phyloP scores from a whole-genome alignment of 2,888 invertebrate species.

The Seira musarum region DNA sequence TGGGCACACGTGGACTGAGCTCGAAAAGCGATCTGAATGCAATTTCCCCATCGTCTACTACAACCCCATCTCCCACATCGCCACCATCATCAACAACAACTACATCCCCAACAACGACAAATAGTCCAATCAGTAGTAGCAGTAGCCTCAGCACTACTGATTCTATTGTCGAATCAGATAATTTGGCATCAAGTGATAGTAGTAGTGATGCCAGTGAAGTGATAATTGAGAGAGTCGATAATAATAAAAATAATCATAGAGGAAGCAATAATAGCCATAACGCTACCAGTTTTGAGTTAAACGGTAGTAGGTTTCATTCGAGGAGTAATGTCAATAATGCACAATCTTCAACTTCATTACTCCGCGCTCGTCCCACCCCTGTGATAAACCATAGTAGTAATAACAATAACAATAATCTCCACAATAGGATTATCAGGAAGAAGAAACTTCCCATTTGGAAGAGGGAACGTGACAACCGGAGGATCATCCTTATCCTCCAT shows the following conservation, averaged over 20 bases:
- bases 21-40: conserved; percentile 50
- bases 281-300: conserved; percentile 30
- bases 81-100: too few species aligned
- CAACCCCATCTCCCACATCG: too few species aligned
- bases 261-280: conserved; percentile 15
- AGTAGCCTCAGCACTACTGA: too few species aligned
- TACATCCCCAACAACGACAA: not conserved
- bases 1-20: conserved; percentile 49
- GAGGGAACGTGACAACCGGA: conserved; percentile 24
- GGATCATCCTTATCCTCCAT: conserved; percentile 40
- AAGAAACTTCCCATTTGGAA: conserved; percentile 53
- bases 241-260: not conserved
- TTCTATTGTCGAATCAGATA: too few species aligned
- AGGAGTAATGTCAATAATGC: conserved; percentile 43
- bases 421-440: conserved; percentile 65
- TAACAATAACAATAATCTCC: conserved; percentile 50
- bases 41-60: conserved; percentile 32
- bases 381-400: conserved; percentile 63
- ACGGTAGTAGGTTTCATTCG: conserved; percentile 33
- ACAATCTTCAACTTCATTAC: conserved; percentile 18
- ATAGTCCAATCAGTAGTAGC: conserved; percentile 14
- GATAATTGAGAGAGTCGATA: not conserved
- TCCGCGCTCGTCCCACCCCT: conserved; percentile 62
- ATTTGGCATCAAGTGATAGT: conserved; percentile 30
- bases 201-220: conserved; percentile 24